Evolutionary conservation across 2,113 vertebrate genomes (phyloP), one percentile per base, ranked within the genome.

Genomic region (Syngnathus floridae): DNA sequence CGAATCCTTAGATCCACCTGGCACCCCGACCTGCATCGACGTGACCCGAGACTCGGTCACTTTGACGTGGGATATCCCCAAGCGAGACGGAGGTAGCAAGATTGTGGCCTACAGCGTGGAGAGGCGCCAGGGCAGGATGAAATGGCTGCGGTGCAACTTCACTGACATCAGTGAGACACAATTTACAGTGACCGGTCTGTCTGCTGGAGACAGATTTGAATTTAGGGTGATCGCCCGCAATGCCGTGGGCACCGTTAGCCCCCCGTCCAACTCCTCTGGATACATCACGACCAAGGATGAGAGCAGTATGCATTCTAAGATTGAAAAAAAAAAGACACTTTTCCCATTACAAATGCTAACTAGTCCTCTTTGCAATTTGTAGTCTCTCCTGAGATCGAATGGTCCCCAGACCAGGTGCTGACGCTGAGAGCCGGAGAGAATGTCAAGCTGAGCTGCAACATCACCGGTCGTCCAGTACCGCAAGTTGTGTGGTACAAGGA

Each of bases 261-360:
- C 96, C 0, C 96, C 97, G 36, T 99, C 97, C 21, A 96, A 99
- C 75, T 95, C 97, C 73, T 98, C 97, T 74, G 95, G 93, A 62
- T 86, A 95, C 73, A 96, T 99, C 69, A 98, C 98, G 95, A 98
- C 96, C 78, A 96, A 90, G 87, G 97, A 99, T 82, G 95, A 98
- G 90, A 97, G 93, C 22, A 78, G 97, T 98, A 92, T 88, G 93
- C 76, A 70, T 71, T 77, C 65, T 60, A 2, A 21, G 4, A 6
- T 37, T 31, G 0, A 43, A 46, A 61, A 49, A 61, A 49, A 49
- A 51, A 60, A 31, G 26, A 17, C 43, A 1, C 3, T 2, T 22
- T 31, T 36, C 11, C 11, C 26, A n/a, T 36, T 16, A 4, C 13
- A 12, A 4, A 16, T 61, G 26, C 19, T 64, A 19, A 38, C 48